Evolutionary conservation across 2,113 vertebrate species (phyloP).

Genomic region (Paradoxurus hermaphroditus): DNA sequence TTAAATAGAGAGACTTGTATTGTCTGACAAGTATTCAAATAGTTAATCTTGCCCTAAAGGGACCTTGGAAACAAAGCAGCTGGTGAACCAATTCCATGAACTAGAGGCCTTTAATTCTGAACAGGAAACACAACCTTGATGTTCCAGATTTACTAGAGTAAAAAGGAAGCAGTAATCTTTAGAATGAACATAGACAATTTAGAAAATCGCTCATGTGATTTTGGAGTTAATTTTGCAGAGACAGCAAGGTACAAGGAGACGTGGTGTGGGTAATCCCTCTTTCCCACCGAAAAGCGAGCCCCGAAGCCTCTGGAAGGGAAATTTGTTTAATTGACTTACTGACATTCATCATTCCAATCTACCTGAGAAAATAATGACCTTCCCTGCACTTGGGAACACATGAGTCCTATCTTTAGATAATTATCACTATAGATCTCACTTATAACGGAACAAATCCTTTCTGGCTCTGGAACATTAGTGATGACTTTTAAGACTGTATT

Average conservation of each 20-base stretch:
- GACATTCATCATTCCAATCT: neutral
- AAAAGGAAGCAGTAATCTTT: conserved; percentile 1
- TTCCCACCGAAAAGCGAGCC: neutral
- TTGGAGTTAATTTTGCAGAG: neutral
- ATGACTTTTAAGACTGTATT: conserved; percentile 1
- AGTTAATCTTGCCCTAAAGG: neutral
- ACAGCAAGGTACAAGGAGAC: neutral
- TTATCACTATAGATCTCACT: neutral
- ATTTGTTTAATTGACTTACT: neutral
- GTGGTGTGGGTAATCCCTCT: neutral
- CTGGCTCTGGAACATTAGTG: neutral
- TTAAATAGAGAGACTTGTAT: neutral
- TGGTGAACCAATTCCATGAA: neutral
- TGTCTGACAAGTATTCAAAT: neutral
- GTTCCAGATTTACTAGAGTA: neutral
- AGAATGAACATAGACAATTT: neutral
- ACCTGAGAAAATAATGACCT: neutral
- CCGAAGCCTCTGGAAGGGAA: neutral
- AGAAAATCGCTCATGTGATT: neutral
- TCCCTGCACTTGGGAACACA: neutral
- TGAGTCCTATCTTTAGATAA: neutral
- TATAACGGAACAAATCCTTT: neutral
- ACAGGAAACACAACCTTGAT: neutral
- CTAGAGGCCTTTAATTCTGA: conserved; percentile 2
- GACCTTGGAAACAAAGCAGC: neutral